Evolutionary conservation across 2,113 vertebrate genomes (phyloP), one percentile per base, ranked within the genome.

Genomic region (Eulemur macaco): DNA sequence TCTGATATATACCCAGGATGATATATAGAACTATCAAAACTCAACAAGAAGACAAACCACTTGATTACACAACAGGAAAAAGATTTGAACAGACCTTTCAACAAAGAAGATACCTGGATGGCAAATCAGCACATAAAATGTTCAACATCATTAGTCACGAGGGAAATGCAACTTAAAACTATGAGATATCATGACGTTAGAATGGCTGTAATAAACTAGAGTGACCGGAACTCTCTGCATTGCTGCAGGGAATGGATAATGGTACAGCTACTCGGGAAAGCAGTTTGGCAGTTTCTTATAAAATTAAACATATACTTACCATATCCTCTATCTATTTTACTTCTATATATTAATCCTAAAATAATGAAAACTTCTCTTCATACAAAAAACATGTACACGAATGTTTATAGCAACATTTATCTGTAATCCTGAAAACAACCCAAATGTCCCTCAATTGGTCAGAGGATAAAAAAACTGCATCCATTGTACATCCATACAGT

Each of bases 301-400:
- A n/a, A 78, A 45, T 78, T 47, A 88, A 86, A 64, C 52, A 50
- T 25, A 56, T 8, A 82, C 37, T 27, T 63, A 8, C 12, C 31
- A 25, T 15, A 63, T 58, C 6, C 50, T 9, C n/a, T 56, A 58
- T 76, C 6, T 34, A 54, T 52, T 21, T 42, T 18, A 64, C n/a
- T 83, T 74, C 13, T 64, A 86, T 63, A 15, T 45, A 60, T 50
- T 66, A n/a, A 83, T 42, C 21, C 37, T 81, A 37, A 85, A 91
- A 63, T 71, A 68, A 85, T 54, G 12, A 78, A 95, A 80, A 80
- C 4, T 91, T 88, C 23, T 78, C 39, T 73, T 94, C 87, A 93
- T 27, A 66, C 31, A 69, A 74, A 94, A 93, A 63, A 56, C 34
- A n/a, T 81, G 20, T 45, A 71, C 37, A 63, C 1, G 0, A 71